phyloP scores from a whole-genome alignment of 2,113 vertebrate genomes.

The Marcusenius ussheri region DNA sequence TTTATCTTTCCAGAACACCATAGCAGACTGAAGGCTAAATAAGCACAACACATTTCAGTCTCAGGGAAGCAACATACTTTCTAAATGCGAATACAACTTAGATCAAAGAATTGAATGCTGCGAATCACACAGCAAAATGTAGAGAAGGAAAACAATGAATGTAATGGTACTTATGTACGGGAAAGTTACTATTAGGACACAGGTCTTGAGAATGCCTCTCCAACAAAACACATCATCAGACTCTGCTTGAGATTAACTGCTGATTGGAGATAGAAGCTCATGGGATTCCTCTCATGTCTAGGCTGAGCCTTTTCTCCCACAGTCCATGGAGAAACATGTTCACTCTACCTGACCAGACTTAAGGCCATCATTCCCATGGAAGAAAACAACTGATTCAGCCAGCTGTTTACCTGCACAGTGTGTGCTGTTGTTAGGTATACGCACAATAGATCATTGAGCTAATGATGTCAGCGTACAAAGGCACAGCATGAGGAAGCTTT shows the following conservation, averaged over 20 bases:
- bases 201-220: not conserved
- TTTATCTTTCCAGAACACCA: constrained; percentile 4
- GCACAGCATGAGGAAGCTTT: not conserved
- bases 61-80: constrained; percentile 39
- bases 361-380: not conserved
- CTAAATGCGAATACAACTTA: constrained; percentile 33
- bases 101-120: not conserved
- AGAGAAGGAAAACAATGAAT: not conserved
- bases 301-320: not conserved
- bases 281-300: not conserved
- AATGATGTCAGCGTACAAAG: not conserved
- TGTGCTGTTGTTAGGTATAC: not conserved
- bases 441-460: not conserved
- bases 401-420: not conserved
- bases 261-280: not conserved
- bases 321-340: not conserved
- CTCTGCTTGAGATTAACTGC: not conserved
- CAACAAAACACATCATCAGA: not conserved
- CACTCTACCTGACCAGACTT: not conserved
- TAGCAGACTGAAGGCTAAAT: not conserved
- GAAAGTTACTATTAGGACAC: not conserved
- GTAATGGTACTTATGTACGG: not conserved
- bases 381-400: not conserved
- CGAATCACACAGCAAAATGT: not conserved
- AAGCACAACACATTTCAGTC: constrained; percentile 34